Evolutionary conservation across 2,797 vertebrate species (phyloP).

Genomic region (Gallirallus australis): DNA sequence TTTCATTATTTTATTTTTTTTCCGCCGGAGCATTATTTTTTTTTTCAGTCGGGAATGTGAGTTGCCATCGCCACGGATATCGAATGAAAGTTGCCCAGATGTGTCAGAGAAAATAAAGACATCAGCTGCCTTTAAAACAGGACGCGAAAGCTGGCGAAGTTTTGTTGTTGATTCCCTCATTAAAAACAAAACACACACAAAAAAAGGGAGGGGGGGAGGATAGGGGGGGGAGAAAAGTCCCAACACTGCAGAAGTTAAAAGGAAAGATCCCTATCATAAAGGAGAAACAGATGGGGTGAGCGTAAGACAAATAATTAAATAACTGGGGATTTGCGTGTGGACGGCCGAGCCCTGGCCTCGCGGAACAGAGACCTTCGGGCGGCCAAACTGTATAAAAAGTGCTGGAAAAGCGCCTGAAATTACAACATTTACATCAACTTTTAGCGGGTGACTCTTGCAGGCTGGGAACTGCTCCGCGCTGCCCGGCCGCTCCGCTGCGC

Average conservation of each 20-base stretch:
- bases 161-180: background rate
- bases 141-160: background rate
- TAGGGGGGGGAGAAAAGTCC: background rate
- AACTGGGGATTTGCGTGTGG: constrained; percentile 36
- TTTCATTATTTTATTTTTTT: background rate
- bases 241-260: constrained; percentile 22
- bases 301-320: constrained; percentile 14
- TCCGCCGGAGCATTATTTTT: background rate
- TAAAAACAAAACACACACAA: background rate
- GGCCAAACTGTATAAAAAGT: constrained; percentile 38
- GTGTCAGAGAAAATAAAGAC: constrained; percentile 64
- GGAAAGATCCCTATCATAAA: constrained; percentile 47
- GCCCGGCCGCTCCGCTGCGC: background rate
- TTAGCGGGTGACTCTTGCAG: background rate
- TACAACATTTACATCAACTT: constrained; percentile 47
- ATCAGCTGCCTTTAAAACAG: constrained; percentile 42
- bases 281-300: constrained; percentile 50
- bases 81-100: constrained; percentile 53
- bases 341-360: constrained; percentile 47
- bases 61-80: constrained; percentile 25
- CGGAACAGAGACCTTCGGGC: constrained; percentile 50
- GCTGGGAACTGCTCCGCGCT: background rate
- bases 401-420: constrained; percentile 54
- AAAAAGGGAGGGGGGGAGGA: no score
- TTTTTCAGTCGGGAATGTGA: constrained; percentile 5